A percentile compares a stretch with the other conserved stretches of the same genome.
Conservation (phyloP, 2,888 invertebrate genomes). For the Minunthozetes semirufus region DNA sequence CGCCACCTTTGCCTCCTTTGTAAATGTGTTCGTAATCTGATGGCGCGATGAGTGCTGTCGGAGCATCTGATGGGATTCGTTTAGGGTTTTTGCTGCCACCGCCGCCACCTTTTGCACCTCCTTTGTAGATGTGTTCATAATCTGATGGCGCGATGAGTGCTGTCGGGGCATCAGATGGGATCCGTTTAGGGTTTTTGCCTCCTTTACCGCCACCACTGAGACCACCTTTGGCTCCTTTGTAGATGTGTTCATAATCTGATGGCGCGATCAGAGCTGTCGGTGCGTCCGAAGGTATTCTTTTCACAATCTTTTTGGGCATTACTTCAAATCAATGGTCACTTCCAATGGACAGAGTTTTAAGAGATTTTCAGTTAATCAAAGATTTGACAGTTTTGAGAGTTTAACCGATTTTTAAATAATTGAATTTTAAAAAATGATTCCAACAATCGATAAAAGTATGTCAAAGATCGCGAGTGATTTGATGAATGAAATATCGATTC, state of each 20-base stretch:
- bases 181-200: background rate
- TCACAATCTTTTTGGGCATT: background rate
- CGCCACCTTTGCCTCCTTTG: background rate
- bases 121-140: conserved; percentile 22
- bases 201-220: background rate
- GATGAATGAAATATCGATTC: too few relatives aligned
- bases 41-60: conserved; percentile 7
- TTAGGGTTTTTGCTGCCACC: background rate
- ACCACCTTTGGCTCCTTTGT: background rate
- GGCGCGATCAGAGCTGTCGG: conserved; percentile 27
- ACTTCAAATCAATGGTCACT: too few relatives aligned
- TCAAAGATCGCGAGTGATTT: too few relatives aligned
- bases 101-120: background rate
- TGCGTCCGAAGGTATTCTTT: conserved; percentile 4
- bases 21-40: conserved; percentile 18
- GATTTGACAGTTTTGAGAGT: too few relatives aligned
- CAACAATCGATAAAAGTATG: too few relatives aligned
- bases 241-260: conserved; percentile 5
- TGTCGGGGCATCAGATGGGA: conserved; percentile 9
- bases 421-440: too few relatives aligned
- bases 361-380: too few relatives aligned
- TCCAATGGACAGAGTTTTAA: too few relatives aligned
- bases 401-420: too few relatives aligned
- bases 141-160: conserved; percentile 21
- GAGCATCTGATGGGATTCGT: background rate